phyloP scores from a whole-genome alignment of 2,797 vertebrate genomes.

The Halcyon chelicuti region DNA sequence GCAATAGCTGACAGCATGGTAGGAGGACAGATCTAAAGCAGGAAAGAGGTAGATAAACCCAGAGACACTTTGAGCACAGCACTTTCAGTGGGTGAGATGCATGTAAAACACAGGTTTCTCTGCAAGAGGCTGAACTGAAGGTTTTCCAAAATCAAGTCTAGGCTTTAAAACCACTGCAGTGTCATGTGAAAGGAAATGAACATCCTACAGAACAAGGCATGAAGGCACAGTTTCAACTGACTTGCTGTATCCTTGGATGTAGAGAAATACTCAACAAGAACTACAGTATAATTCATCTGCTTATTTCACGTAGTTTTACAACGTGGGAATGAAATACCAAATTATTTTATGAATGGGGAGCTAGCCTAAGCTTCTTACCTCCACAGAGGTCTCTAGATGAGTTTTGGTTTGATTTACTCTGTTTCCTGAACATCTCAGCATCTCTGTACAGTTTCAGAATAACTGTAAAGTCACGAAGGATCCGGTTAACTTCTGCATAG shows the following conservation, averaged over 20 bases:
- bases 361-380: neutral
- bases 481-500: neutral
- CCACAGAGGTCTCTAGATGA: neutral
- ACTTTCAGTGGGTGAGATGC: neutral
- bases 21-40: neutral
- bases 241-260: fast-evolving
- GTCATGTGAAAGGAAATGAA: neutral
- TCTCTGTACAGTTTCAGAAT: neutral
- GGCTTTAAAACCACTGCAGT: neutral
- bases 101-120: neutral
- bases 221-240: neutral
- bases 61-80: neutral
- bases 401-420: neutral
- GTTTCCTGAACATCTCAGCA: neutral
- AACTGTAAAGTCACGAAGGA: neutral
- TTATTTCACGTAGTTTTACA: neutral
- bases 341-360: neutral
- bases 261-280: neutral
- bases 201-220: neutral
- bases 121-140: neutral
- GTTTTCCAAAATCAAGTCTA: neutral
- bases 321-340: neutral
- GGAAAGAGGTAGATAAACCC: neutral
- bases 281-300: neutral
- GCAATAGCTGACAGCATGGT: neutral